Evolutionary conservation across 2,888 invertebrate species (phyloP).

Genomic region (Heteromyza rotundicornis): DNA sequence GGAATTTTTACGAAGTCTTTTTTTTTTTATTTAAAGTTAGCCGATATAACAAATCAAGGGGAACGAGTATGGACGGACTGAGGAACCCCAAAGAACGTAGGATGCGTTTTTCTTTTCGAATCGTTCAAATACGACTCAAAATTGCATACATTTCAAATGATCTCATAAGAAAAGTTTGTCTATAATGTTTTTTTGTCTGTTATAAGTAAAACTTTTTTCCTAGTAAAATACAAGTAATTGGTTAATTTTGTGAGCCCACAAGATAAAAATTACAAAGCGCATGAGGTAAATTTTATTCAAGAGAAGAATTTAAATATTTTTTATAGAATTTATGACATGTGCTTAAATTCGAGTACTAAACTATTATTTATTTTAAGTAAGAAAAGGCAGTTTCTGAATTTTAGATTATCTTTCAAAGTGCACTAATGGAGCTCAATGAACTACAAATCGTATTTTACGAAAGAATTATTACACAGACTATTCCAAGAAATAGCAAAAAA

Average conservation of each 20-base stretch:
- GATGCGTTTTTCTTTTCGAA: no score
- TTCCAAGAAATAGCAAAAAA: neutral
- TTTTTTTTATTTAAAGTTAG: no score
- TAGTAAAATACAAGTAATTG: neutral
- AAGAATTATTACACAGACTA: neutral
- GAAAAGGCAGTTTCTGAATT: constrained; percentile 11
- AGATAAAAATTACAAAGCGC: constrained; percentile 7
- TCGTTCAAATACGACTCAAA: no score
- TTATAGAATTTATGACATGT: constrained; percentile 23
- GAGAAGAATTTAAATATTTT: neutral
- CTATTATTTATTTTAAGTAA: constrained; percentile 5
- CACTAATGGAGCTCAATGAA: constrained; percentile 23
- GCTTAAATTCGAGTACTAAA: constrained; percentile 21
- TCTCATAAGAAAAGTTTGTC: neutral
- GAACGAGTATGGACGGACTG: no score
- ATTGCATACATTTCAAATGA: neutral
- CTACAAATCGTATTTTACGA: constrained; percentile 22
- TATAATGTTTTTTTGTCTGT: neutral
- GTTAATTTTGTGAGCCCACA: neutral
- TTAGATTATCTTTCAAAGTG: constrained; percentile 21
- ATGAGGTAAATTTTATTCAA: constrained; percentile 15
- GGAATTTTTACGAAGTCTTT: no score
- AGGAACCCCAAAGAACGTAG: no score
- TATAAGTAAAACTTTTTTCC: neutral
- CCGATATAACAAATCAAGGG: no score